Evolutionary conservation across 2,888 invertebrate genomes (phyloP).

Genomic region (Polydrusus cervinus): DNA sequence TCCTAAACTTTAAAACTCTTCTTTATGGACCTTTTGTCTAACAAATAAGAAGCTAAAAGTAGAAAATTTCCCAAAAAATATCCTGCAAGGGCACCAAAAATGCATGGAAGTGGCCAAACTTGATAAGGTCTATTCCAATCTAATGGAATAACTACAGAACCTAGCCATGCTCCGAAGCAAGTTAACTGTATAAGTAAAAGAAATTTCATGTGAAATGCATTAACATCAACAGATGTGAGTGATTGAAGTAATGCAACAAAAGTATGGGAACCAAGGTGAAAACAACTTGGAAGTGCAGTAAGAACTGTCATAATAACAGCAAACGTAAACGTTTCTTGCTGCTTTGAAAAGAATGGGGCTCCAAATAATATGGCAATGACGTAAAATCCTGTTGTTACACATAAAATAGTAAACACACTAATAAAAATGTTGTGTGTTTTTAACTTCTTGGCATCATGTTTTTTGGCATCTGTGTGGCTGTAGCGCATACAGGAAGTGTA

Average conservation of each 20-base stretch:
- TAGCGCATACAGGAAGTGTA: constrained; percentile 55
- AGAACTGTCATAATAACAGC: constrained; percentile 77
- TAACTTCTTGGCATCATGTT: constrained; percentile 63
- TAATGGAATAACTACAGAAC: constrained; percentile 88
- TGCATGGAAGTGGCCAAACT: constrained; percentile 84
- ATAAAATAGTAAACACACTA: constrained; percentile 71
- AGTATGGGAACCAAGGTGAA: constrained; percentile 77
- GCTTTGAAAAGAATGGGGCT: constrained; percentile 77
- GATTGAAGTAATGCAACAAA: constrained; percentile 75
- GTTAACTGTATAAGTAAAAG: constrained; percentile 75
- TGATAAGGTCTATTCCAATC: constrained; percentile 96
- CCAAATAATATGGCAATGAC: constrained; percentile 79
- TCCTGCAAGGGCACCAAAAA: constrained; percentile 79
- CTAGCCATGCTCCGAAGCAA: constrained; percentile 87
- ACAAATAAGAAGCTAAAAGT: constrained; percentile 19
- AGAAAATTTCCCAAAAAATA: constrained; percentile 68
- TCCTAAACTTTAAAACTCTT: constrained; percentile 27
- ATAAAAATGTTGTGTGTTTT: constrained; percentile 68
- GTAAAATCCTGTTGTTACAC: constrained; percentile 75
- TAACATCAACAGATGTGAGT: constrained; percentile 72
- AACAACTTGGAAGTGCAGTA: constrained; percentile 77
- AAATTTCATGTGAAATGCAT: constrained; percentile 75
- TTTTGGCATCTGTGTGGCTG: constrained; percentile 60
- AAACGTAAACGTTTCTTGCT: constrained; percentile 81
- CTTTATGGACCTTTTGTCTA: constrained; percentile 29